Base-by-base conservation (phyloP, 2,113 vertebrate genomes). In the Motacilla alba region DNA sequence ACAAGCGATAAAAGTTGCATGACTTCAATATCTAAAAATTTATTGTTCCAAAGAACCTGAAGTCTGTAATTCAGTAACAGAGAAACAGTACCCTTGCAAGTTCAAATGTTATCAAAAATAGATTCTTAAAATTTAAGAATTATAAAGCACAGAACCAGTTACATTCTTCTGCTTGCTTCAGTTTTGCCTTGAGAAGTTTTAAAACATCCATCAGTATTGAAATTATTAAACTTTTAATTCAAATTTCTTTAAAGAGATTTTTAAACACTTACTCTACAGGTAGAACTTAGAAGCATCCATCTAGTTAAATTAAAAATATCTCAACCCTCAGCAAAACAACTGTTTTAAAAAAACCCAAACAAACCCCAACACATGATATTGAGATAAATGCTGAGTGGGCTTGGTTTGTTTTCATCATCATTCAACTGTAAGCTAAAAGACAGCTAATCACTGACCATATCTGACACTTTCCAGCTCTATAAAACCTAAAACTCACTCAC, bases 401-500 rank as follows among this genome's bases (percentile, higher is more conserved):
- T 85, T 28, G 2, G 7, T 81, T 89, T 69, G 52, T 14, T 79
- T 55, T 56, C 33, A 77, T 35, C n/a, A 67, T 78, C 67, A 72
- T 68, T 85, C 52, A 92, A 77, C 31, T 63, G 56, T 62, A 66
- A 49, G 59, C 59, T 64, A 17, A 53, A 90, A 63, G 75, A 69
- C 3, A 41, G 14, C 6, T 83, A 28, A 60, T 87, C 76, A 49
- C 10, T 59, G 43, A 91, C 39, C 56, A 74, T 2, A 4, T 72
- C 1, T 49, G 31, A 62, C 68, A 87, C 35, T 44, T 55, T 56
- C 13, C 49, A 79, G 13, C 43, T 63, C 43, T 43, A 64, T 13
- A 49, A 81, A 87, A 70, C 22, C 30, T 14, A 64, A 11, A 76
- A 89, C 10, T 58, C 69, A 96, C 98, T 98, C 95, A 99, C 99